Base-by-base conservation (phyloP, 1,140 invertebrate species). In the Belonocnema kinseyi region DNA sequence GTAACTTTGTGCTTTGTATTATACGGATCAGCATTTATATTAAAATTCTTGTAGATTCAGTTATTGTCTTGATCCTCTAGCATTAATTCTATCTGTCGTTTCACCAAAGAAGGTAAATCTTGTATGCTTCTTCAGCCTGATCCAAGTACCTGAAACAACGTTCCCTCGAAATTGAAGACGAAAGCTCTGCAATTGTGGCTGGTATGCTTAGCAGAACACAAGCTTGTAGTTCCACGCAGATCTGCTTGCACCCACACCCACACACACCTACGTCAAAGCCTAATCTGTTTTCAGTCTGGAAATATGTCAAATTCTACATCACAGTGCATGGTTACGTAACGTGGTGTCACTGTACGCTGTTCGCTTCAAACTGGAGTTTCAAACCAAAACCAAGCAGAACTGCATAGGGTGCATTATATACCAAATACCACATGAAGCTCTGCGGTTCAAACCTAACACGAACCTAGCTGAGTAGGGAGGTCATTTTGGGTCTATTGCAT, bases 401-500 rank as follows among this genome's bases (percentile, higher is more conserved):
- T 66, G 61, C 14, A 40, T 66, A 40, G 14, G 26, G 26, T 66
- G 33, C 26, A 33, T 66, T 66, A 66, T 66, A 14, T 56, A 21
- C n/a, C 13, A 46, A 46, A 46, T 46, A 46, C 40, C 5, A 46
- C 40, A 46, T 33, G 13, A 66, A 66, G 26, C 26, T 66, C n/a
- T 66, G 26, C 26, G 61, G 61, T 66, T 66, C 14, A 66, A 66
- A 46, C 40, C 16, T 66, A 66, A 66, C 61, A 40, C 26, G 13
- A 66, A 0, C 26, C n/a, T 16, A 26, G 3, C 10, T 14, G n/a
- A 40, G 26, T 33, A 66, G 13, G 2, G 13, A 71, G 76, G 75
- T 78, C 79, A 80, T 80, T 80, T 80, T 82, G 78, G 77, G 58
- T 70, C 71, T 19, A 74, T 75, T 77, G 75, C 77, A 74, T 75